A percentile compares a stretch with the other conserved stretches of the same genome.
These are phyloP conservation scores for Nipponia nippon DNA, from an alignment of 2,113 vertebrate genomes.

Conservation along the genomic window DNA sequence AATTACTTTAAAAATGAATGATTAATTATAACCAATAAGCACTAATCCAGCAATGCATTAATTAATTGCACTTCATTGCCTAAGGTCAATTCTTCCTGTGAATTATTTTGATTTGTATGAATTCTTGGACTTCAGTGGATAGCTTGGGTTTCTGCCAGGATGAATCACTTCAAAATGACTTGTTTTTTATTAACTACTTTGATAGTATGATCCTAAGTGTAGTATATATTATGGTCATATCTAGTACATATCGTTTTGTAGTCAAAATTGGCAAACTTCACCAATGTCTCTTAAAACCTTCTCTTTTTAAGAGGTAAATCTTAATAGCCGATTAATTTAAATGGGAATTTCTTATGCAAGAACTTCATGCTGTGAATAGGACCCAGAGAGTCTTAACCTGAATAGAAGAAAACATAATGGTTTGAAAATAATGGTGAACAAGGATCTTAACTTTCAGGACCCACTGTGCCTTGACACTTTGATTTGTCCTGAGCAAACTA, in stretches of 20 bases:
- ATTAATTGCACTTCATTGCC: not conserved
- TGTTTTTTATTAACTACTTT: not conserved
- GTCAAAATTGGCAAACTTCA: not conserved
- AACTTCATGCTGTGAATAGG: not conserved
- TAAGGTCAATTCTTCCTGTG: not conserved
- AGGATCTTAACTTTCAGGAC: not conserved
- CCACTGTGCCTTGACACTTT: not conserved
- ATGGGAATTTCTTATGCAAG: not conserved
- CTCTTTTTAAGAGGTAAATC: not conserved
- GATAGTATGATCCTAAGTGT: not conserved
- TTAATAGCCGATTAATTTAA: not conserved
- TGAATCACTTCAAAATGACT: not conserved
- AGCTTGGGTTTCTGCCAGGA: not conserved
- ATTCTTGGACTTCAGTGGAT: not conserved
- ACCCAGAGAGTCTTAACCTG: not conserved
- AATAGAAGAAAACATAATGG: not conserved
- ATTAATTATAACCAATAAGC: not conserved
- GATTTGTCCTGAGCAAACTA: not conserved
- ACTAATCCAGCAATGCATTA: not conserved
- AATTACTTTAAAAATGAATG: not conserved
- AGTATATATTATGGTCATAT: not conserved
- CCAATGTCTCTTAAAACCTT: not conserved
- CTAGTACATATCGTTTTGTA: not conserved
- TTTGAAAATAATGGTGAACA: not conserved
- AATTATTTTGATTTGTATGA: not conserved